Percentiles rank a stretch among this genome's conserved stretches.
Conservation (phyloP, 2,888 invertebrate species). For the Pachymerium ferrugineum region DNA sequence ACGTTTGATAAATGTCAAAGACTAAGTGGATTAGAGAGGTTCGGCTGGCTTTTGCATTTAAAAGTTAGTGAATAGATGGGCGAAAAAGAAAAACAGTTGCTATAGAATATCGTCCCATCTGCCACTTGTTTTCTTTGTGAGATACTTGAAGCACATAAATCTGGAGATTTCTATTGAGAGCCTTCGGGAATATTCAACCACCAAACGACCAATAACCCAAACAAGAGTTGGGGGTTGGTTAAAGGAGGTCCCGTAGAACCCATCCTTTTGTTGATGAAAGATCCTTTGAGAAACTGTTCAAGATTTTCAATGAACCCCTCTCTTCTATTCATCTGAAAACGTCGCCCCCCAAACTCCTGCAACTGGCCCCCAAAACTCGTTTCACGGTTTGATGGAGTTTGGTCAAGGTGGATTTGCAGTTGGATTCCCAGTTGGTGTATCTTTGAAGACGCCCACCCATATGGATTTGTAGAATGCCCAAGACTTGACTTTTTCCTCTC, state of each 20-base stretch:
- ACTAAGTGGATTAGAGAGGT: constrained; percentile 5
- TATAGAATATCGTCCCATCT: constrained; percentile 5
- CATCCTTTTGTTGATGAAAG: constrained; percentile 4
- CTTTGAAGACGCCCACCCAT: background rate
- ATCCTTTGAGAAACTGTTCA: constrained; percentile 11
- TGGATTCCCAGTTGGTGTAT: background rate
- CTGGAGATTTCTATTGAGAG: background rate
- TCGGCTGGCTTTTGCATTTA: background rate
- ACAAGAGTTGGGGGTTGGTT: constrained; percentile 9
- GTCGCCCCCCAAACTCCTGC: background rate
- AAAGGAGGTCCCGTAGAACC: background rate
- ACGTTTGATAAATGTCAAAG: background rate
- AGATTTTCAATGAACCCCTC: background rate
- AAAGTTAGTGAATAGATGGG: background rate
- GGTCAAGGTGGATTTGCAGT: constrained; percentile 13
- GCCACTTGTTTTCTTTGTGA: constrained; percentile 14
- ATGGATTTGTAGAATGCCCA: background rate
- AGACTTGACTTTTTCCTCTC: constrained; percentile 4
- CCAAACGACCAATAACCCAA: background rate
- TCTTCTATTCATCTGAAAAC: background rate
- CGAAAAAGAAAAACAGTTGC: constrained; percentile 15
- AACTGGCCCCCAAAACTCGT: constrained; percentile 16
- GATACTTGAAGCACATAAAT: constrained; percentile 6
- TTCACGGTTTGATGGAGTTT: constrained; percentile 4
- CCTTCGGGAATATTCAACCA: background rate